A percentile compares a stretch with the other conserved stretches of the same genome.
phyloP scores from a whole-genome alignment of 2,888 invertebrate species.

The Acanthosepion pharaonis region DNA sequence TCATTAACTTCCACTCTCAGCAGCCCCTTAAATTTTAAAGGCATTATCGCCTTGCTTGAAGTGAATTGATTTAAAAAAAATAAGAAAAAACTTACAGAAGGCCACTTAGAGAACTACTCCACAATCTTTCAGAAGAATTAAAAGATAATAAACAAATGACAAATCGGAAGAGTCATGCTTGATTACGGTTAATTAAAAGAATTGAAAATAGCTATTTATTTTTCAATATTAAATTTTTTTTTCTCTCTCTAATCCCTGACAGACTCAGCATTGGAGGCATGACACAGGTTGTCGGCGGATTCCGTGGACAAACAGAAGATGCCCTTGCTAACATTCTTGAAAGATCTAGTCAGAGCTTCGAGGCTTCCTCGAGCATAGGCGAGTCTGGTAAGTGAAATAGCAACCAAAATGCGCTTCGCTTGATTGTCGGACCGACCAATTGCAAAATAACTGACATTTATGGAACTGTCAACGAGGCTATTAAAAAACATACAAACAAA shows the following conservation, averaged over 20 bases:
- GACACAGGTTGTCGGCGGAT: conserved; percentile 23
- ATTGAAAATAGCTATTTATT: too few relatives aligned
- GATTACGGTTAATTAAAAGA: too few relatives aligned
- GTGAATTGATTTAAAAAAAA: too few relatives aligned
- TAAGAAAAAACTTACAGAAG: too few relatives aligned
- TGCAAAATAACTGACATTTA: not conserved
- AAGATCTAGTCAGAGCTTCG: conserved; percentile 36
- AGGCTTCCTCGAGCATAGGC: conserved; percentile 36
- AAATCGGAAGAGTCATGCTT: too few relatives aligned
- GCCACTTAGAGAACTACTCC: too few relatives aligned
- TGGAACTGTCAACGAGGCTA: not conserved
- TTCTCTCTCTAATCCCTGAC: not conserved
- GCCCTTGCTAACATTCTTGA: conserved; percentile 23
- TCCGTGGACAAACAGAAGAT: conserved; percentile 35
- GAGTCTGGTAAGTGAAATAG: conserved; percentile 36
- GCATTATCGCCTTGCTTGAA: too few relatives aligned
- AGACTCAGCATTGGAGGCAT: not conserved
- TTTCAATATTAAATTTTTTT: not conserved
- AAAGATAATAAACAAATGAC: too few relatives aligned
- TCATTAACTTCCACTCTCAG: too few relatives aligned
- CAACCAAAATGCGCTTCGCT: not conserved
- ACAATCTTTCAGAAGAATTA: too few relatives aligned
- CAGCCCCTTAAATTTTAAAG: too few relatives aligned
- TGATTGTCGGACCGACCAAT: not conserved
- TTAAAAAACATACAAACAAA: too few relatives aligned